Percentiles rank a stretch among this genome's conserved stretches.
Evolutionary conservation across 2,113 vertebrate species (phyloP).

Genomic region (Hylia prasina): DNA sequence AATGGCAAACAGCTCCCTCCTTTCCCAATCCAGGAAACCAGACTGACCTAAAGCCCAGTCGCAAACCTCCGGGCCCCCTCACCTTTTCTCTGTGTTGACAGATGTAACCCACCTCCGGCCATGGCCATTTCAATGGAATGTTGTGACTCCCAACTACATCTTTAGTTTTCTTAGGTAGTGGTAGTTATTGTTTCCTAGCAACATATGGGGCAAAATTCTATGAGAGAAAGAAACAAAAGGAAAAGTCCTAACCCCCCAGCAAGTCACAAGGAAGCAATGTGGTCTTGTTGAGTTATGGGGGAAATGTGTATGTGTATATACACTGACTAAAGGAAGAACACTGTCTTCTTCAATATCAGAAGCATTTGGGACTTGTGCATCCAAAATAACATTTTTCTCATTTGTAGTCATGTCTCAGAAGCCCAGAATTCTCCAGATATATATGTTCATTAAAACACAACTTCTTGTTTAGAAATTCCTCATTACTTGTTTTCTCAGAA

Average conservation of each 20-base stretch:
- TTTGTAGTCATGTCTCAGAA: background rate
- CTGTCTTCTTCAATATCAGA: background rate
- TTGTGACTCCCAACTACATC: too few species aligned
- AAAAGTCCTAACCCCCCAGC: background rate
- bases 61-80: background rate
- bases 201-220: background rate
- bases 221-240: background rate
- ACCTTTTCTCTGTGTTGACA: background rate
- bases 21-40: rapidly evolving
- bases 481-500: background rate
- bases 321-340: background rate
- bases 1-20: background rate
- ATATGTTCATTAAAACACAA: background rate
- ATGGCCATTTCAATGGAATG: background rate
- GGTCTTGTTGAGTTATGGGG: background rate
- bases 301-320: background rate
- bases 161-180: background rate
- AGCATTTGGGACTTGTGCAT: background rate
- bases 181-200: background rate
- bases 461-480: background rate
- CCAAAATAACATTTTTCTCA: background rate
- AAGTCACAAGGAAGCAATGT: background rate
- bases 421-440: background rate
- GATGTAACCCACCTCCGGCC: background rate
- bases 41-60: background rate